Evolutionary conservation across 2,888 invertebrate genomes (phyloP).

Genomic region (Tipula unca): DNA sequence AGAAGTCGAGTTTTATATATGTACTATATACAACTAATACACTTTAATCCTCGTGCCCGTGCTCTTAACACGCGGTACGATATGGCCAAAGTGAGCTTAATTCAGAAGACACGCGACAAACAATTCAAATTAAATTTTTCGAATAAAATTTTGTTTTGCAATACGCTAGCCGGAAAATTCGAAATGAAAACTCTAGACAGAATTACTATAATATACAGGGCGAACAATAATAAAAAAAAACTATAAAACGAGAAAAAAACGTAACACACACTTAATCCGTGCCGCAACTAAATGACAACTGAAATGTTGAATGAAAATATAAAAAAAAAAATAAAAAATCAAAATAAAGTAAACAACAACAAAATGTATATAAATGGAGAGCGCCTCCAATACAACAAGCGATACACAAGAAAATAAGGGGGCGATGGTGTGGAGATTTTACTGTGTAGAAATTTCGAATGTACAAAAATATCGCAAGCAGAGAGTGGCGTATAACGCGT

Average conservation of each 20-base stretch:
- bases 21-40: not conserved
- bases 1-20: not conserved
- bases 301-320: not conserved
- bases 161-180: not conserved
- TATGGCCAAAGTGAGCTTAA: not conserved
- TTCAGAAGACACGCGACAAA: too few relatives aligned
- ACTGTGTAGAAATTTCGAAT: not conserved
- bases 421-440: not conserved
- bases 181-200: not conserved
- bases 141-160: not conserved
- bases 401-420: not conserved
- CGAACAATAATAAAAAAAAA: not conserved
- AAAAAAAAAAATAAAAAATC: not conserved
- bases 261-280: not conserved
- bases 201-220: not conserved
- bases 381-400: not conserved
- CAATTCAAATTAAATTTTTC: too few relatives aligned
- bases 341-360: not conserved
- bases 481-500: not conserved
- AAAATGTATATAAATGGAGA: not conserved
- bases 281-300: conserved; percentile 2
- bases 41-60: not conserved
- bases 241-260: not conserved
- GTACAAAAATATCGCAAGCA: not conserved
- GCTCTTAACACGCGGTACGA: not conserved